Evolutionary conservation across 2,888 invertebrate genomes (phyloP).

Genomic region (Micoletzkya japonica): DNA sequence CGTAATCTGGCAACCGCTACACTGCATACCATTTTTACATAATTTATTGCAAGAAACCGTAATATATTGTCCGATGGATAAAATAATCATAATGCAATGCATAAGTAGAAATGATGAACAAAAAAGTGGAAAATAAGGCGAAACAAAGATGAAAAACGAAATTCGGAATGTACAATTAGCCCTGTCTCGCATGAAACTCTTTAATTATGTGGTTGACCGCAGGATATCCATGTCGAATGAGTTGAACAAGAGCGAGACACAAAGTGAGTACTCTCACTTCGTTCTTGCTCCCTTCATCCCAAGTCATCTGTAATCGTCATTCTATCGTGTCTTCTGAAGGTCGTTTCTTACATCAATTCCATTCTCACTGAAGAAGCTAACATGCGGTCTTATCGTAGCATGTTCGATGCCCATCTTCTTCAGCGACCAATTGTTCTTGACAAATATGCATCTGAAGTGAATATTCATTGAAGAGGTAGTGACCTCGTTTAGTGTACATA

Average conservation of each 20-base stretch:
- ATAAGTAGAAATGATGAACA: too few species aligned
- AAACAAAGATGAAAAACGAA: not conserved
- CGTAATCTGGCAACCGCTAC: too few species aligned
- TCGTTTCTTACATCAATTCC: slow-evolving; percentile 40
- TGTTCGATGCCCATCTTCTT: slow-evolving; percentile 36
- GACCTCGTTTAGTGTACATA: slow-evolving; percentile 31
- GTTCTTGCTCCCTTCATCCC: slow-evolving; percentile 49
- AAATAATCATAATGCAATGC: too few species aligned
- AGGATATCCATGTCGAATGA: slow-evolving; percentile 59
- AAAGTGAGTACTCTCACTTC: slow-evolving; percentile 56
- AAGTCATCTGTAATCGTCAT: slow-evolving; percentile 42
- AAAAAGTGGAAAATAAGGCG: too few species aligned
- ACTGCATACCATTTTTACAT: too few species aligned
- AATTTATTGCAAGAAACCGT: too few species aligned
- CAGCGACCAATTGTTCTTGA: slow-evolving; percentile 51
- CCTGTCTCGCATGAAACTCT: slow-evolving; percentile 37
- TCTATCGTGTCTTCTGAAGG: not conserved
- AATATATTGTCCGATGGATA: too few species aligned
- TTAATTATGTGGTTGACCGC: slow-evolving; percentile 55
- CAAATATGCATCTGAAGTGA: slow-evolving; percentile 48
- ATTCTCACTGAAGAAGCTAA: slow-evolving; percentile 54
- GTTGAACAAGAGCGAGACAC: slow-evolving; percentile 56
- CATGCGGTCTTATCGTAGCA: slow-evolving; percentile 46
- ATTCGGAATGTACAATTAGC: not conserved
- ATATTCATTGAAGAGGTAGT: slow-evolving; percentile 41